Evolutionary conservation across 2,888 invertebrate species (phyloP), one percentile per base, ranked within the genome.

Genomic region (Nephrotoma appendiculata): DNA sequence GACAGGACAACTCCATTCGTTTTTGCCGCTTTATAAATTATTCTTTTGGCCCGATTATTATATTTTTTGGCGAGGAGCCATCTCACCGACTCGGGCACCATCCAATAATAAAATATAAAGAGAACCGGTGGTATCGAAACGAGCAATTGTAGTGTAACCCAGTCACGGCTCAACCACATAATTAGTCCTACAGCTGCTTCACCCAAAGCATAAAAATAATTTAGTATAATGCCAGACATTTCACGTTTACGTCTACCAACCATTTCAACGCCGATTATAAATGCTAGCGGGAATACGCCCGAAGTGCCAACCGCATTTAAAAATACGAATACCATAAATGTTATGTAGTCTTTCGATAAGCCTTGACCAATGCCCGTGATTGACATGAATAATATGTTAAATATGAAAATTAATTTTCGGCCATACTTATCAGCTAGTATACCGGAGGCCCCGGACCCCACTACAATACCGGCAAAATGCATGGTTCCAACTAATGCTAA

Each of bases 141-240:
- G 6, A 92, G 91, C 86, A 93, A 90, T 88, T 94, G 94, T 43
- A 94, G 88, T 85, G 91, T 89, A n/a, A 93, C 90, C 95, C 95
- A 95, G 89, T 94, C 92, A 87, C 92, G 91, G 1, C 93, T 90
- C n/a, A 93, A 89, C 93, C 93, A 94, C 12, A 94, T 94, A 0
- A 93, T 90, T 3, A 94, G 89, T 0, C 94, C 95, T 6, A 95
- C 92, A 2, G 93, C 88, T 0, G 94, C 94, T 90, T 95, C 95
- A 5, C 95, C 95, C 85, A 94, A 88, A 0, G 94, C 94, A 89
- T 94, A 95, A 89, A 95, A 94, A 89, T 94, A 94, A 89, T 94
- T 94, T 86, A 94, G 90, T 42, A 94, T 92, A 57, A 94, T 93
- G 43, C 94, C 94, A 52, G 94, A 94, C 90, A 94, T 92, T 90